Base-by-base conservation (phyloP, 2,113 vertebrate genomes). In the Phrynocephalus versicolor region DNA sequence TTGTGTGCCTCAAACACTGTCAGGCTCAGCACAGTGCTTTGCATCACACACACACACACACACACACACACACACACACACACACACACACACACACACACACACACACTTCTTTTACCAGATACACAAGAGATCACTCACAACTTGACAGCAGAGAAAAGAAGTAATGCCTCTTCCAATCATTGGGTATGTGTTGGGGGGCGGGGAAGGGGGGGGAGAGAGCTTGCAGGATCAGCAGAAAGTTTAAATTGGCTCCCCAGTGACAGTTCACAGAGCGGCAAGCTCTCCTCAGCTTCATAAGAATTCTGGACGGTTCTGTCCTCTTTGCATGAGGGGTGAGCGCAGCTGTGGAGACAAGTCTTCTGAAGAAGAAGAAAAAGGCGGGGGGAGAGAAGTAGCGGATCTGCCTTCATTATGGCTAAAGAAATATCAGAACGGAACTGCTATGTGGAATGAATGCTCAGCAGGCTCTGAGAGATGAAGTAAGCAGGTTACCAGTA, bases 191-290 rank as follows among this genome's bases (percentile, higher is more conserved):
- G 45, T 51, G 45, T 51, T 51, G 45, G 45, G 45, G 10, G 45
- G 5, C 5, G 45, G 45, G 45, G 5, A 10, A 10, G 45, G 45
- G 78, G 84, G 60, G 64, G 35, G 51, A 30, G 30, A 1, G 89
- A 73, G 84, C 78, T 69, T 93, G 92, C 86, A 78, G 69, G 80
- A 84, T 93, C 91, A 92, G 89, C 90, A 90, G 85, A 89, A 93
- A 92, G 79, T 27, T 65, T 60, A 90, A 91, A 93, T 89, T 81
- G 89, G 87, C 65, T 93, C 80, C 85, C 86, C 79, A 37, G 88
- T 45, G 83, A 83, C 85, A 74, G 82, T 18, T 92, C 89, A 37
- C 14, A 69, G 62, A 79, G 33, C 45, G 76, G 71, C 72, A 80
- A 83, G 30, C 82, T 87, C 88, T 82, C 84, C 23, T 88, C 89